Base-by-base conservation (phyloP, 2,797 vertebrate genomes). In the Siniperca scherzeri region DNA sequence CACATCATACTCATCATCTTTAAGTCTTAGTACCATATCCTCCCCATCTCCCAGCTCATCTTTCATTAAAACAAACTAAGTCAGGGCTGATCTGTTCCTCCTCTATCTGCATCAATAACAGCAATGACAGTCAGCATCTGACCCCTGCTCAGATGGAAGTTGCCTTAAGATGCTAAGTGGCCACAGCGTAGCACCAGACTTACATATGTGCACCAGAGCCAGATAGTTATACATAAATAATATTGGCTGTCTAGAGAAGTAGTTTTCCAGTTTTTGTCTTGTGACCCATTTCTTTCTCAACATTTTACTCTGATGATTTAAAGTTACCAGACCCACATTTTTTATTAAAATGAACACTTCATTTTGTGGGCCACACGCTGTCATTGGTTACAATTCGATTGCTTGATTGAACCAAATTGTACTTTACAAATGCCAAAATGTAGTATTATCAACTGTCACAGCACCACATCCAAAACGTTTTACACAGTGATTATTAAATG, bases 221-320 rank as follows among this genome's bases (percentile, higher is more conserved):
- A 42, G 57, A 78, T 21, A 61, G 57, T 80, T 80, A 91, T 87
- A 42, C 89, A 93, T 92, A 84, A 91, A 91, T 92, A 72, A 92
- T 89, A 86, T 55, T 68, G 22, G 2, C 70, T 83, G 86, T 89
- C 79, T 89, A 59, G 76, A 79, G 60, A 38, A 74, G 74, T 16
- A 74, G 25, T 50, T 85, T 50, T 40, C 7, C 30, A 46, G 42
- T 77, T 83, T 81, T 80, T 75, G 77, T 87, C 44, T 59, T 3
- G 66, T 93, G 87, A 91, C 92, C 88, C 30, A 87, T 53, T 91
- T 92, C 74, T 79, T 80, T 59, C 42, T 12, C 0, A 79, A 82
- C 0, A 3, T 22, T 61, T 70, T 8, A 5, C 30, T 66, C 10
- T 64, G 48, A 72, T 7, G 50, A 69, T 57, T 53, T 48, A 2